Percentiles rank a stretch among this genome's conserved stretches.
Evolutionary conservation across 2,113 vertebrate species (phyloP).

Genomic region (Leptosomus discolor): DNA sequence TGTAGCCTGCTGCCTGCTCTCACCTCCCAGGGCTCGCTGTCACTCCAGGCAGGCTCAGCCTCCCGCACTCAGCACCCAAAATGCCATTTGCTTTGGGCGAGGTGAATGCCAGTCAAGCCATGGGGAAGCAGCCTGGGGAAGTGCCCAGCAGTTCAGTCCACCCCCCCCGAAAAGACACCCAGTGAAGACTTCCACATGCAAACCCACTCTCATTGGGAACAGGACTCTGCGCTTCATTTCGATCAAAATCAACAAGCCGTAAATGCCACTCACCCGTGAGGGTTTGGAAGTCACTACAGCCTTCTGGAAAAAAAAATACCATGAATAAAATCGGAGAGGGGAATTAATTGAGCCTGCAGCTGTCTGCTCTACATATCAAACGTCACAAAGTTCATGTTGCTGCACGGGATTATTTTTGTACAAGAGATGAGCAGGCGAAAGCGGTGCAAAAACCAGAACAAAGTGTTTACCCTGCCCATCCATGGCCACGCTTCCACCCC

Average conservation of each 20-base stretch:
- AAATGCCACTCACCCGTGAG: background rate
- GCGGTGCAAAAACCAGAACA: background rate
- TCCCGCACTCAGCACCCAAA: background rate
- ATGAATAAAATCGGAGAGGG: background rate
- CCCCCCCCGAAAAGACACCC: background rate
- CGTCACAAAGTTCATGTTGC: background rate
- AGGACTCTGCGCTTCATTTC: background rate
- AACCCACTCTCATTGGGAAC: background rate
- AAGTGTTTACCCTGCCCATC: background rate
- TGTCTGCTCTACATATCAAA: constrained; percentile 9
- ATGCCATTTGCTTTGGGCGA: background rate
- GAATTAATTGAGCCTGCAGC: constrained; percentile 45
- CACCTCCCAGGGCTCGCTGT: background rate
- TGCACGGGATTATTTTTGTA: background rate
- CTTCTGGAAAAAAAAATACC: background rate
- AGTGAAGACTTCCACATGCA: background rate
- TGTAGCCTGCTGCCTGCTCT: background rate
- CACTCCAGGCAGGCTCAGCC: background rate
- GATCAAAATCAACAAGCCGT: background rate
- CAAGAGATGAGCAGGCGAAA: background rate
- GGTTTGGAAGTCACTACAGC: constrained; percentile 9
- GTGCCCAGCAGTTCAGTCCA: background rate
- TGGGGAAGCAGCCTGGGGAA: background rate
- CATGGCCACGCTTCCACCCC: background rate
- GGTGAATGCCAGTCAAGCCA: background rate